Evolutionary conservation across 2,797 vertebrate species (phyloP).

Genomic region (Myotis myotis): DNA sequence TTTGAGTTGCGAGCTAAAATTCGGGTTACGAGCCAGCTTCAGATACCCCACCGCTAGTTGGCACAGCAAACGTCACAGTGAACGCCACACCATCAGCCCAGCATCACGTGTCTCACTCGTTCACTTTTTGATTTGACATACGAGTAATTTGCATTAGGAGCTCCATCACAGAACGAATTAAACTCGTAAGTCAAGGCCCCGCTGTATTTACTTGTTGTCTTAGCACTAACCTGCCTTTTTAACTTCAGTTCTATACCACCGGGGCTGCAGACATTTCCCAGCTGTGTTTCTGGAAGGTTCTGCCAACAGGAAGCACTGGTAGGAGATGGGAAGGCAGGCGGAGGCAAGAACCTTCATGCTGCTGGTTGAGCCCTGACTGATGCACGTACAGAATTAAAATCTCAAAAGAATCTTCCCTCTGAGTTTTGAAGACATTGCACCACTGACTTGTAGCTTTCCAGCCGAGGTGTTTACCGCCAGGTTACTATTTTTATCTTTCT

Average conservation of each 20-base stretch:
- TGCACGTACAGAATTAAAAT: background rate
- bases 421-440: background rate
- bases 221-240: background rate
- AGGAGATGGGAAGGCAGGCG: background rate
- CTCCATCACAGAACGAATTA: too few species aligned
- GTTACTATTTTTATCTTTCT: conserved; percentile 42
- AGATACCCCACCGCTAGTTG: too few species aligned
- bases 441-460: background rate
- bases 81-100: too few species aligned
- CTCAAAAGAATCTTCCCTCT: conserved; percentile 24
- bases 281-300: background rate
- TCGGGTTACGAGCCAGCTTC: too few species aligned
- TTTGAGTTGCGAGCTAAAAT: too few species aligned
- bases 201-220: background rate
- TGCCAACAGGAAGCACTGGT: background rate
- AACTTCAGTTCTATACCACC: background rate
- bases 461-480: background rate
- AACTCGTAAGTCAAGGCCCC: too few species aligned
- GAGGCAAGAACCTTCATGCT: background rate
- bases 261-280: background rate
- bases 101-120: too few species aligned
- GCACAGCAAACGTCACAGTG: too few species aligned
- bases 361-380: background rate
- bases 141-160: too few species aligned
- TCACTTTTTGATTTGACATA: too few species aligned